phyloP scores from a whole-genome alignment of 1,140 invertebrate genomes.

The Telenomus remus region DNA sequence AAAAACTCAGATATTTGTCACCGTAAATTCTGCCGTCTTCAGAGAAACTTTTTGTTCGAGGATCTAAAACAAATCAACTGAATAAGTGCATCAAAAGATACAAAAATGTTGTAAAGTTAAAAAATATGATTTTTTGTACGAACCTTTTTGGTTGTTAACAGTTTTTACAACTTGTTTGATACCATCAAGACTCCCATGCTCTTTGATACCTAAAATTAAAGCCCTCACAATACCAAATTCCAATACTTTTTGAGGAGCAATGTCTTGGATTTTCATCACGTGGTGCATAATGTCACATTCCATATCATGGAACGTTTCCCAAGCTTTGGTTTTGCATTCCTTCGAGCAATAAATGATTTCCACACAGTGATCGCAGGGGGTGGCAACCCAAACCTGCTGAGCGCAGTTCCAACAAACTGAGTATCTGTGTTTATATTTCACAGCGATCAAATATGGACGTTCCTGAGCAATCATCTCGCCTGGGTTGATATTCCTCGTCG shows the following conservation, averaged over 20 bases:
- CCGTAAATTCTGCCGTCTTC: conserved; percentile 72
- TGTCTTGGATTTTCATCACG: background rate
- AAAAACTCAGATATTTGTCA: conserved; percentile 77
- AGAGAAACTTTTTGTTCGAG: conserved; percentile 65
- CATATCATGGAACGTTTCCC: conserved; percentile 79
- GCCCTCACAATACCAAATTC: background rate
- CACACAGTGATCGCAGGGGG: conserved; percentile 80
- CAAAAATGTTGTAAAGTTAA: too few species aligned
- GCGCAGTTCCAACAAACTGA: conserved; percentile 86
- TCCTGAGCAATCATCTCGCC: conserved; percentile 89
- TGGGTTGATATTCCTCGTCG: conserved; percentile 79
- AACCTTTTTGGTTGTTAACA: background rate
- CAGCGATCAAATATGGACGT: conserved; percentile 82
- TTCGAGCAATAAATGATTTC: conserved; percentile 81
- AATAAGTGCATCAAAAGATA: background rate
- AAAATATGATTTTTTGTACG: background rate
- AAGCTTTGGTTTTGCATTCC: conserved; percentile 79
- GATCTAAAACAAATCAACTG: conserved; percentile 53
- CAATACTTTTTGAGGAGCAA: background rate
- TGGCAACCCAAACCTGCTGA: conserved; percentile 72
- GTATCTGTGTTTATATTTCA: conserved; percentile 77
- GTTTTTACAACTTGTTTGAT: too few species aligned
- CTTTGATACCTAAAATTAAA: background rate
- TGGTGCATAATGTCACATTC: conserved; percentile 78
- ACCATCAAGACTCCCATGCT: too few species aligned